Evolutionary conservation across 2,113 vertebrate genomes (phyloP).

Genomic region (Accipiter virgatus): DNA sequence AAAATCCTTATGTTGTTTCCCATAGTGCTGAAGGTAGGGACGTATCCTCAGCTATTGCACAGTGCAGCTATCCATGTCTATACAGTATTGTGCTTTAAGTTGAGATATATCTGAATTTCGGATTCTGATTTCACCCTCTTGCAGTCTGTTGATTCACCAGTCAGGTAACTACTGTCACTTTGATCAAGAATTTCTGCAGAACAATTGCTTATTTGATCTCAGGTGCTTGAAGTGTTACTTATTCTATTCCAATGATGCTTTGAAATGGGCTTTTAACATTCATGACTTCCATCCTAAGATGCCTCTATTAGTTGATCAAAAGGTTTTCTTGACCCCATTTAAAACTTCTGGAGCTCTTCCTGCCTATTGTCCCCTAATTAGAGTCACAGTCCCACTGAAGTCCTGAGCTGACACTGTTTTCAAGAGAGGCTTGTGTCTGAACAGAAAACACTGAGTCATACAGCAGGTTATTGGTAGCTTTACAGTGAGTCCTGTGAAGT

Average conservation of each 20-base stretch:
- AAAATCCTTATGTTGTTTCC: constrained; percentile 67
- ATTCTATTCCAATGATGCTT: neutral
- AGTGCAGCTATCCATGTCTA: neutral
- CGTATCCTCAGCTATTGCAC: neutral
- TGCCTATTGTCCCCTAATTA: neutral
- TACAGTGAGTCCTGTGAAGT: neutral
- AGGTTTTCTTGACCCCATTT: neutral
- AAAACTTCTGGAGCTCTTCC: neutral
- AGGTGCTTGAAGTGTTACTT: neutral
- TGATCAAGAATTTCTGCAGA: neutral
- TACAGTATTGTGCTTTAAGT: neutral
- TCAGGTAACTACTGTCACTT: neutral
- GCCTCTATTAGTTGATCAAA: neutral
- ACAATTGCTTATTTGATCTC: constrained; percentile 41
- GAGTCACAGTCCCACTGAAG: neutral
- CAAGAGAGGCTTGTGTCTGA: neutral
- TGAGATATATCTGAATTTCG: neutral
- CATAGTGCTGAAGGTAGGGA: neutral
- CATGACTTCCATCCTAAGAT: neutral
- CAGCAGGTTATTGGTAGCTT: neutral
- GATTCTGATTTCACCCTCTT: neutral
- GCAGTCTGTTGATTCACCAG: neutral
- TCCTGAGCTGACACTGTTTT: neutral
- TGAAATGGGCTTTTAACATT: constrained; percentile 35
- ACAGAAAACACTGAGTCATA: neutral